Conservation (phyloP, 2,797 vertebrate species). For the Triplophysa bombifrons region DNA sequence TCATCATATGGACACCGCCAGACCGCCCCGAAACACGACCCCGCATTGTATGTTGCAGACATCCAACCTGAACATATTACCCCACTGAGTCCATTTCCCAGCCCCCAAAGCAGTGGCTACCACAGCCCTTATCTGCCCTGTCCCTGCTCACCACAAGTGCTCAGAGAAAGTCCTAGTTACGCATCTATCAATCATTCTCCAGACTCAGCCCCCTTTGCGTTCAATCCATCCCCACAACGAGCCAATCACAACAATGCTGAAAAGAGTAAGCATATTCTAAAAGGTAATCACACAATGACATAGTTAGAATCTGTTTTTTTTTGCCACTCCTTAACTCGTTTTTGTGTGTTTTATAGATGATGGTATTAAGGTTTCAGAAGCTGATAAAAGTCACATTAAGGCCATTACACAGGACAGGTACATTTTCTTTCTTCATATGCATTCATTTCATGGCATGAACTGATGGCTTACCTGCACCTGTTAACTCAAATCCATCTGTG, state of each 20-base stretch:
- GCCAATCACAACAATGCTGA: slow-evolving; percentile 66
- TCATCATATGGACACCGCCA: slow-evolving; percentile 65
- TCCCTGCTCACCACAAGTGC: slow-evolving; percentile 73
- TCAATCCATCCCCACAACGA: slow-evolving; percentile 66
- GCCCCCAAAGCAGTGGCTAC: slow-evolving; percentile 76
- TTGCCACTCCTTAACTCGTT: neutral
- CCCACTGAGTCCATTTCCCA: slow-evolving; percentile 64
- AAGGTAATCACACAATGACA: slow-evolving; percentile 18
- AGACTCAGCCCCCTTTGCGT: slow-evolving; percentile 71
- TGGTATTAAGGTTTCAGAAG: neutral
- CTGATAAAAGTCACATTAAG: slow-evolving; percentile 9
- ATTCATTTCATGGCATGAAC: slow-evolving; percentile 1
- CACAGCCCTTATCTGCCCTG: slow-evolving; percentile 75
- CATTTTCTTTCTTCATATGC: slow-evolving; percentile 29
- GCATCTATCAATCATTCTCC: slow-evolving; percentile 76
- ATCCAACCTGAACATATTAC: slow-evolving; percentile 61
- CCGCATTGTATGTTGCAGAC: slow-evolving; percentile 62
- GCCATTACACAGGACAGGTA: slow-evolving; percentile 64
- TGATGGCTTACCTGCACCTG: neutral
- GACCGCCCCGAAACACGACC: slow-evolving; percentile 70
- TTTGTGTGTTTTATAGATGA: slow-evolving; percentile 24
- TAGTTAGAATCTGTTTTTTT: neutral
- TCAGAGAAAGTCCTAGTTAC: slow-evolving; percentile 75
- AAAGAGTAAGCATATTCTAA: slow-evolving; percentile 32
- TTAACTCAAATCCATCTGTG: neutral